Evolutionary conservation across 2,113 vertebrate genomes (phyloP).

Genomic region (Gopherus evgoodei): DNA sequence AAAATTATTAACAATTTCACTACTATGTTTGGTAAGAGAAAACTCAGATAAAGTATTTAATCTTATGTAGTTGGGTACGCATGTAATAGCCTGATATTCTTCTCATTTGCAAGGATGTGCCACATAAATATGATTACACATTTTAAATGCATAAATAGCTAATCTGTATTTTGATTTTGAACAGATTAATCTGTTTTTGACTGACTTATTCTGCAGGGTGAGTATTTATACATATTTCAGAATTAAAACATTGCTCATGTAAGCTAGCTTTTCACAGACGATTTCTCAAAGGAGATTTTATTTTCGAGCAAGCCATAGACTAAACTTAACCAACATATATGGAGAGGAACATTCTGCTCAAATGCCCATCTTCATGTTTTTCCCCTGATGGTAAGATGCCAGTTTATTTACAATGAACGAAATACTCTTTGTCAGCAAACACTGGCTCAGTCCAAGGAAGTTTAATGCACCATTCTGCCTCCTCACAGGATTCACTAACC

Average conservation of each 20-base stretch:
- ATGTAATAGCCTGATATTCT: background rate
- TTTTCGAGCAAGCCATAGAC: background rate
- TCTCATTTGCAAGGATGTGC: constrained; percentile 18
- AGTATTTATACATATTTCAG: background rate
- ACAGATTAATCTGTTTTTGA: background rate
- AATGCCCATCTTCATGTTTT: background rate
- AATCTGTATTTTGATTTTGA: background rate
- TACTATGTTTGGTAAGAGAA: constrained; percentile 2
- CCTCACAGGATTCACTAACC: background rate
- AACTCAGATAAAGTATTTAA: background rate
- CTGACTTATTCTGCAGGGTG: background rate
- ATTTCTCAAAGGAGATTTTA: background rate
- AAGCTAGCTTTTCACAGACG: background rate
- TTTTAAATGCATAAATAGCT: background rate
- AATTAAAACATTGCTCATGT: background rate
- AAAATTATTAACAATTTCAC: constrained; percentile 68
- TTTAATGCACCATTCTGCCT: background rate
- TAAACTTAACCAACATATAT: background rate
- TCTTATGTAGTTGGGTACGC: background rate
- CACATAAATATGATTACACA: background rate
- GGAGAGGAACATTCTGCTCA: background rate
- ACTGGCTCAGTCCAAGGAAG: background rate
- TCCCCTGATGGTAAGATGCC: background rate
- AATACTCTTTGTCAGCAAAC: background rate
- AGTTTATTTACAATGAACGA: background rate